Conservation (phyloP, 2,888 invertebrate species). For the Helleia helle region DNA sequence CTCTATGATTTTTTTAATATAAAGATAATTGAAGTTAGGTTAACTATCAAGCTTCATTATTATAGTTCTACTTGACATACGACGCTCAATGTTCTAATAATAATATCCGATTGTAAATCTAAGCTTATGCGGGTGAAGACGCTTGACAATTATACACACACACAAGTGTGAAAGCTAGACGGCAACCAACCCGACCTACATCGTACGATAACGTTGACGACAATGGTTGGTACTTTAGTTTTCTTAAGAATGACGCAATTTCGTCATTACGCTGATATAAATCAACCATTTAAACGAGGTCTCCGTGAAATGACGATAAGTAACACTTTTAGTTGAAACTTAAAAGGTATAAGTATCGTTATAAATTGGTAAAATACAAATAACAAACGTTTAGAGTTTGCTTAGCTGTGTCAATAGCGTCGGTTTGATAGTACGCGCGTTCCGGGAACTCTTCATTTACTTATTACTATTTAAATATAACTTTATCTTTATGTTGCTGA, state of each 20-base stretch:
- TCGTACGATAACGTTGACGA: constrained; percentile 33
- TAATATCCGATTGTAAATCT: too few species aligned
- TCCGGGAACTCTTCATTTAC: constrained; percentile 59
- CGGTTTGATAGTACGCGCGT: constrained; percentile 57
- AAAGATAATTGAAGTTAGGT: too few species aligned
- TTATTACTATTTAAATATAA: constrained; percentile 42
- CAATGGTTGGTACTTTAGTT: constrained; percentile 41
- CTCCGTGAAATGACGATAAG: constrained; percentile 18
- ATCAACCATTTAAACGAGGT: constrained; percentile 34
- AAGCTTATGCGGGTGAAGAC: too few species aligned
- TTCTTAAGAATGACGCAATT: constrained; percentile 38
- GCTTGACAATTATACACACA: too few species aligned
- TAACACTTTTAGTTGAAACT: neutral
- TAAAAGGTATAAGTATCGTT: constrained; percentile 16
- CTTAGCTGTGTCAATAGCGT: constrained; percentile 66
- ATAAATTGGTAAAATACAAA: constrained; percentile 44
- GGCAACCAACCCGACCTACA: constrained; percentile 48
- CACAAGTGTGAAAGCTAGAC: constrained; percentile 26
- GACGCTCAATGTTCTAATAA: too few species aligned
- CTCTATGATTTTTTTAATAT: too few species aligned
- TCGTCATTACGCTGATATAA: constrained; percentile 49
- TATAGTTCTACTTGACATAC: too few species aligned
- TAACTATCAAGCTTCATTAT: too few species aligned
- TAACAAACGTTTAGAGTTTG: constrained; percentile 51
- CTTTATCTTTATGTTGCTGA: constrained; percentile 33